Percentiles rank a stretch among this genome's conserved stretches.
Conservation (phyloP, 2,888 invertebrate species). For the Cantharis rufa region DNA sequence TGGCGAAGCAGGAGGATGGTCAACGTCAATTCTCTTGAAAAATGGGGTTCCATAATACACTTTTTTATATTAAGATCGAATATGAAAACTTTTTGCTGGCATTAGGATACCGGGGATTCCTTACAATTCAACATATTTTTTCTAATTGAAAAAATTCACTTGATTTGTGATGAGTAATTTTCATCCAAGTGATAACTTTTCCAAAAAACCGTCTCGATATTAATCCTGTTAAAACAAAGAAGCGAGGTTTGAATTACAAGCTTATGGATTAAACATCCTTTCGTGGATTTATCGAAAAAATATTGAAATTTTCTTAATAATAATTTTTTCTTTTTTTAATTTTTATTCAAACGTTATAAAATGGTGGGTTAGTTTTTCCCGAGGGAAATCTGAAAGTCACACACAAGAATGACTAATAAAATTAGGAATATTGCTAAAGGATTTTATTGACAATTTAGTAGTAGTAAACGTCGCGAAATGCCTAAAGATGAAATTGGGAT, state of each 20-base stretch:
- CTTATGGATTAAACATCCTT: not conserved
- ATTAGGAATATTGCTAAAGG: not conserved
- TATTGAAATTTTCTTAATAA: not conserved
- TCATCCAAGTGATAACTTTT: not conserved
- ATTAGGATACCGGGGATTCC: not conserved
- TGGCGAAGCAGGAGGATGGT: not conserved
- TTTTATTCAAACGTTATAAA: not conserved
- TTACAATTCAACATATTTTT: not conserved
- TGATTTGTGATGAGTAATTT: not conserved
- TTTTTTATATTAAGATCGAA: not conserved
- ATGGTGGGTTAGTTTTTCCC: not conserved
- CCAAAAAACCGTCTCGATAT: not conserved
- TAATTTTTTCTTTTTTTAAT: too few relatives aligned
- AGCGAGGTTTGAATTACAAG: not conserved
- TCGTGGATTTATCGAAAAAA: not conserved
- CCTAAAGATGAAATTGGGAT: not conserved
- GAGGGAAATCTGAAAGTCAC: not conserved
- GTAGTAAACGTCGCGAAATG: not conserved
- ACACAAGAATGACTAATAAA: not conserved
- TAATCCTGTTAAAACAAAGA: not conserved
- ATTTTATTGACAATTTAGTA: not conserved
- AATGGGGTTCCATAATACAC: not conserved
- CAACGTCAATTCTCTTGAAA: not conserved
- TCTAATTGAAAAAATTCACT: not conserved
- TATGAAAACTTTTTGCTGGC: not conserved